Base-by-base conservation (phyloP, 2,797 vertebrate species). In the Rhinella marina region DNA sequence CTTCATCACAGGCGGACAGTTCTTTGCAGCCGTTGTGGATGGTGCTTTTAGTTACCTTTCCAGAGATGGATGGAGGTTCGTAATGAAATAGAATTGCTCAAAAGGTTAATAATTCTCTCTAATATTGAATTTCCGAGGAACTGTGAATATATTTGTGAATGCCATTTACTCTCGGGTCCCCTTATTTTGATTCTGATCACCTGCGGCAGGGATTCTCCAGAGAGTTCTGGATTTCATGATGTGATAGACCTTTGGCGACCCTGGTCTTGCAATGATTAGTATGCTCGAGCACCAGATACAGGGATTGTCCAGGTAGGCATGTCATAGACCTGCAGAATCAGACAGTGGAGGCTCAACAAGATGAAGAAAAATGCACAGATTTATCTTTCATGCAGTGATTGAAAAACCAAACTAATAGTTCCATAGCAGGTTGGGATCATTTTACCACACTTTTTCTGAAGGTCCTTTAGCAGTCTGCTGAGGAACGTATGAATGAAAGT, bases 1-100 rank as follows among this genome's bases (percentile, higher is more conserved):
- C 76, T 99, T 99, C 96, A 98, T 99, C 96, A 99, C 98, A 0
- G 97, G 96, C 25, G 98, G 98, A 61, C 98, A 99, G 93, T 98
- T 99, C 89, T 97, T 96, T 7, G 98, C 98, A 87, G 98, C 98
- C 13, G 94, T 99, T 1, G 89, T 99, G 0, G 98, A 99, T 23
- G 98, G 97, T 86, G 95, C 97, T 92, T 99, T 99, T 96, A 99
- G 98, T 95, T 99, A 99, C 91, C 94, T 99, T 85, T 94, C 93
- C 0, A 97, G 91, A 61, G 96, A 97, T 9, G 98, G 98, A 82
- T 99, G 98, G 98, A 99, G 98, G 98, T 99, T 89, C 84, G 84
- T 89, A 86, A 89, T 83, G 84, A 64, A 83, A 83, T 89, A 88
- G 57, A 81, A 85, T 83, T 88, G 29, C 75, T 86, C 25, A 86